Evolutionary conservation across 2,113 vertebrate species (phyloP).

Genomic region (Hippopotamus amphibius): DNA sequence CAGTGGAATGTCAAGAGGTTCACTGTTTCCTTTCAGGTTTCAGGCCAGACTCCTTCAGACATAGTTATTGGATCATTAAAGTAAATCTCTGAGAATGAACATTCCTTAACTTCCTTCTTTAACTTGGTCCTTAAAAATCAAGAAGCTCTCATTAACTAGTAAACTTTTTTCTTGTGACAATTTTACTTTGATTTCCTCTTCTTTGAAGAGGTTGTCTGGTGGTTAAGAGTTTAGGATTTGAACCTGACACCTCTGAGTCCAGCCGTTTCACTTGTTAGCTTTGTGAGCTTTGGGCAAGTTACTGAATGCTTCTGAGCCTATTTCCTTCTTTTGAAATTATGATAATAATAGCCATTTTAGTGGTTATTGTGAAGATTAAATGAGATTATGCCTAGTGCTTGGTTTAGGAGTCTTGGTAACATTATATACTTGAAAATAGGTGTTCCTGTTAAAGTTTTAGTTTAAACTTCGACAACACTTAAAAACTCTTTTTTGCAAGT

Average conservation of each 20-base stretch:
- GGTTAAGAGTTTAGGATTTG: background rate
- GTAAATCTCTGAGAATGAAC: slow-evolving; percentile 47
- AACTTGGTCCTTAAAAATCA: slow-evolving; percentile 43
- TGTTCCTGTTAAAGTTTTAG: background rate
- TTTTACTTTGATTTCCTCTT: slow-evolving; percentile 51
- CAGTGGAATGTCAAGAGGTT: slow-evolving; percentile 38
- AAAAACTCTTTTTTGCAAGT: background rate
- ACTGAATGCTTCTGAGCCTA: background rate
- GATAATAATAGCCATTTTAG: background rate
- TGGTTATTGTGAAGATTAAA: slow-evolving; percentile 42
- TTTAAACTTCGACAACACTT: slow-evolving; percentile 43
- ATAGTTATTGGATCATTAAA: slow-evolving; percentile 54
- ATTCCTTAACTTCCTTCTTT: slow-evolving; percentile 61
- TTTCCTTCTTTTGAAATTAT: slow-evolving; percentile 25
- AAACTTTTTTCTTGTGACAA: slow-evolving; percentile 35
- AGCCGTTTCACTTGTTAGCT: slow-evolving; percentile 28
- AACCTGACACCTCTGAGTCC: background rate
- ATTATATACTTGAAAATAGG: slow-evolving; percentile 41
- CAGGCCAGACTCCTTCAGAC: background rate
- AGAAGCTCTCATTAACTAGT: slow-evolving; percentile 53
- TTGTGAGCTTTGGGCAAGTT: slow-evolving; percentile 43
- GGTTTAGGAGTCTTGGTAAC: slow-evolving; percentile 31
- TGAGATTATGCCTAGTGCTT: slow-evolving; percentile 46
- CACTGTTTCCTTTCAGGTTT: slow-evolving; percentile 46
- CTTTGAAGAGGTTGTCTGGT: slow-evolving; percentile 33